Conservation (phyloP, 2,797 vertebrate genomes). For the Sphaeramia orbicularis region DNA sequence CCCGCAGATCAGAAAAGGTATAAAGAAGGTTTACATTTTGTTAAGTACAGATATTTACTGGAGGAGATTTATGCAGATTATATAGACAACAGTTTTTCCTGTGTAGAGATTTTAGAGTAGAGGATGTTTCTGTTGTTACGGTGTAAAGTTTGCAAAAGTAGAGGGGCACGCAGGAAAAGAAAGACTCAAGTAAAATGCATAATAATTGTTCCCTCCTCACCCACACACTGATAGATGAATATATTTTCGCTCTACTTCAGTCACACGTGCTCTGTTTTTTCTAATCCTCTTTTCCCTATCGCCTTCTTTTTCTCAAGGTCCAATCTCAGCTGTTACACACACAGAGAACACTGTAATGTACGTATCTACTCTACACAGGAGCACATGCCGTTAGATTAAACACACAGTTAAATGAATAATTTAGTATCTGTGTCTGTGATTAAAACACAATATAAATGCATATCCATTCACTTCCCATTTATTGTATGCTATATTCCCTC, state of each 20-base stretch:
- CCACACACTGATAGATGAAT: conserved; percentile 80
- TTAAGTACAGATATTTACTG: background rate
- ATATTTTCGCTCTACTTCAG: conserved; percentile 80
- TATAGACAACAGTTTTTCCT: background rate
- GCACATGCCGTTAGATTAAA: background rate
- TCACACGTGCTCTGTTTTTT: conserved; percentile 65
- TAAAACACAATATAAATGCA: background rate
- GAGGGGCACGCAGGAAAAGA: conserved; percentile 15
- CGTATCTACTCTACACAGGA: background rate
- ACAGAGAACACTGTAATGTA: conserved; percentile 1
- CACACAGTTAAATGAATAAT: conserved; percentile 13
- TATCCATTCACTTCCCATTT: conserved; percentile 2
- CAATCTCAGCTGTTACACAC: conserved; percentile 7
- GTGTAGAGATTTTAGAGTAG: background rate
- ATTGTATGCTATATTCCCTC: conserved; percentile 13
- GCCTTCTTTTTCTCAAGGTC: conserved; percentile 18
- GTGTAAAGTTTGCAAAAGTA: conserved; percentile 12
- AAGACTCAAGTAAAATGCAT: conserved; percentile 59
- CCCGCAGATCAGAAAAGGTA: conserved; percentile 25
- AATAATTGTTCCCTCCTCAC: conserved; percentile 79
- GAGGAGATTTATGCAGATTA: background rate
- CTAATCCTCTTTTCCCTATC: conserved; percentile 41
- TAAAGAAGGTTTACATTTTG: conserved; percentile 7
- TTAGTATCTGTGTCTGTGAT: conserved; percentile 5
- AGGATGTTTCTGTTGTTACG: background rate